Percentiles rank a stretch among this genome's conserved stretches.
Conservation (phyloP, 2,113 vertebrate genomes). For the Todiramphus saurophagus region DNA sequence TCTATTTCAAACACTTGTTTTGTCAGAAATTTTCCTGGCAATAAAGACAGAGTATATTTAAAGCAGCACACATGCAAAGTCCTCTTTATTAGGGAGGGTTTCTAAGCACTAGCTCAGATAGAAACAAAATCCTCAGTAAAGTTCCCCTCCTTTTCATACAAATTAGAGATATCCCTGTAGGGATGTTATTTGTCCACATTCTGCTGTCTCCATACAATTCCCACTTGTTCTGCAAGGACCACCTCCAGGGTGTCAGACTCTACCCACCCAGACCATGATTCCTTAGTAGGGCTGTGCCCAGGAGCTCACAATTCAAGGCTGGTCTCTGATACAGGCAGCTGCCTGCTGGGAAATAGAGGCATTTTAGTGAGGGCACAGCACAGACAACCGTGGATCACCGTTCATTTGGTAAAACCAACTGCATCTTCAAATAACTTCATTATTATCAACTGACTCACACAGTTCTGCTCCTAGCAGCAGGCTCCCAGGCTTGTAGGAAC, state of each 20-base stretch:
- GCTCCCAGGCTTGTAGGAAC: background rate
- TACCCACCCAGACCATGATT: background rate
- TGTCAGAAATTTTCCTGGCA: slow-evolving; percentile 41
- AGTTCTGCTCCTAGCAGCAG: background rate
- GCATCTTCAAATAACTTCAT: background rate
- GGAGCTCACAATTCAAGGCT: background rate
- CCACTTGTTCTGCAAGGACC: background rate
- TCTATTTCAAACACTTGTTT: slow-evolving; percentile 35
- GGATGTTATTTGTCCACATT: background rate
- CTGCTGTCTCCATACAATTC: background rate
- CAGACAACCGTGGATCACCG: background rate
- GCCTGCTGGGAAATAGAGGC: background rate
- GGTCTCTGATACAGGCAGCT: background rate
- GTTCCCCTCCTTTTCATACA: background rate
- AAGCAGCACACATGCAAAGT: background rate
- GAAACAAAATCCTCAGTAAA: background rate
- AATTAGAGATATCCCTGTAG: background rate
- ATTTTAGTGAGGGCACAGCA: background rate
- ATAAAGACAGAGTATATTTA: background rate
- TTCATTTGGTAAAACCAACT: background rate
- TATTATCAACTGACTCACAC: background rate
- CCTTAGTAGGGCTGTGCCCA: background rate
- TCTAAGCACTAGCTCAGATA: background rate
- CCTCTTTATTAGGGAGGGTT: background rate
- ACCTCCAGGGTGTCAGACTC: background rate